These are phyloP conservation scores for Benthosema pterotum DNA, from an alignment of 2,797 vertebrate species.

Conservation along the genomic window DNA sequence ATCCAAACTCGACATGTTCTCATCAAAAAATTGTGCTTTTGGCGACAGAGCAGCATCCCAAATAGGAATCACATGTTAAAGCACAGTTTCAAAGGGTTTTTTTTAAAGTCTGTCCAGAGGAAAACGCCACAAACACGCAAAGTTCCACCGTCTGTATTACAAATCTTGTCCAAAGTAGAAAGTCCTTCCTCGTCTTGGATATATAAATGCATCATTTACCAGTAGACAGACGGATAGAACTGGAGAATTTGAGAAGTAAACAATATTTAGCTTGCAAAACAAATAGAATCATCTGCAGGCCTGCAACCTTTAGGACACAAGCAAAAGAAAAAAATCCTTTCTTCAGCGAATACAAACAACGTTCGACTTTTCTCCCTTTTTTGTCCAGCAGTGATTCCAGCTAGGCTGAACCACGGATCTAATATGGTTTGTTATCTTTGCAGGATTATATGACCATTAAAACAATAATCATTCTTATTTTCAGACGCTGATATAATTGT, in stretches of 20 bases:
- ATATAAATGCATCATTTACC: too few species aligned
- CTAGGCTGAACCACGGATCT: background rate
- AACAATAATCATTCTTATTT: constrained; percentile 4
- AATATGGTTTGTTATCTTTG: constrained; percentile 29
- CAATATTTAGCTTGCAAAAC: constrained; percentile 40
- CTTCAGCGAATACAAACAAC: constrained; percentile 46
- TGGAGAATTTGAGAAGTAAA: constrained; percentile 45
- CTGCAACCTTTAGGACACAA: background rate
- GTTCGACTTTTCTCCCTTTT: constrained; percentile 8
- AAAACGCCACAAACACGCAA: too few species aligned
- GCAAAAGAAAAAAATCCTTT: constrained; percentile 20
- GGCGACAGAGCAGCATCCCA: too few species aligned
- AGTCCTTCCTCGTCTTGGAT: too few species aligned
- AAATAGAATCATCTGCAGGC: constrained; percentile 25
- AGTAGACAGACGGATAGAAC: constrained; percentile 30
- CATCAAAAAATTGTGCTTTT: too few species aligned
- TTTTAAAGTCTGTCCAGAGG: too few species aligned
- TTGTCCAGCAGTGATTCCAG: constrained; percentile 7
- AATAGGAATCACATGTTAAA: too few species aligned
- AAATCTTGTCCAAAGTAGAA: too few species aligned
- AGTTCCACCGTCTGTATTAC: too few species aligned
- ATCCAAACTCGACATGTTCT: too few species aligned
- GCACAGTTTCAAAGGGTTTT: too few species aligned
- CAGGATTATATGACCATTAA: background rate
- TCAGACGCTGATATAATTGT: background rate